These are phyloP conservation scores for Mesorhabditis sp. DNA, from an alignment of 2,888 invertebrate genomes.

Conservation along the genomic window DNA sequence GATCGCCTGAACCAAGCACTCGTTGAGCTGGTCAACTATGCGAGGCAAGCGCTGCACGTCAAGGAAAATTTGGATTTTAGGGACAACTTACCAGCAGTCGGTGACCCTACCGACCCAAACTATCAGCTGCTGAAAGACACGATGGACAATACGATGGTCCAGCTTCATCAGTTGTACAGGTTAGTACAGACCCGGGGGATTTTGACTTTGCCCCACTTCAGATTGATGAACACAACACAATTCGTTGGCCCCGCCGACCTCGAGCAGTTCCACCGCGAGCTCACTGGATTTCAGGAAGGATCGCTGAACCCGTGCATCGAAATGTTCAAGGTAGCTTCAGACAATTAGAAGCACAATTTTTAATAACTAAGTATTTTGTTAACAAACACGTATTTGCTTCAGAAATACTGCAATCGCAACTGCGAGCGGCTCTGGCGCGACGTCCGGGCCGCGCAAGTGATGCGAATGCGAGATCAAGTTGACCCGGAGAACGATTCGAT, in stretches of 20 bases:
- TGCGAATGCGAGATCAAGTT: constrained; percentile 9
- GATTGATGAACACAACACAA: constrained; percentile 18
- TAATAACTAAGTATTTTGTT: not conserved
- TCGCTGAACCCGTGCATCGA: constrained; percentile 51
- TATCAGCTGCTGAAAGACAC: constrained; percentile 33
- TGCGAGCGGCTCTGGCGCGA: constrained; percentile 38
- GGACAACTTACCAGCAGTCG: constrained; percentile 24
- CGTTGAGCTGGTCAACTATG: constrained; percentile 53
- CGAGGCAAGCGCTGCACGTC: constrained; percentile 42
- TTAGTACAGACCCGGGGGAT: constrained; percentile 6
- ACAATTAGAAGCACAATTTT: not conserved
- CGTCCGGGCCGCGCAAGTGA: constrained; percentile 37
- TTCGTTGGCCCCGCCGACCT: constrained; percentile 22
- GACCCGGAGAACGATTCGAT: constrained; percentile 29
- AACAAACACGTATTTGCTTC: constrained; percentile 10
- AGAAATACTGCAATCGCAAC: constrained; percentile 48
- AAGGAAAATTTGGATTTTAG: not conserved
- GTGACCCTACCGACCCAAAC: constrained; percentile 24
- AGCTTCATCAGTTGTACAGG: constrained; percentile 38
- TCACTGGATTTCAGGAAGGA: constrained; percentile 45
- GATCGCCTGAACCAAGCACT: constrained; percentile 50
- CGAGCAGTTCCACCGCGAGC: constrained; percentile 27
- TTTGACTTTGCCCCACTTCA: constrained; percentile 7
- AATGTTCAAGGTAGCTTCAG: constrained; percentile 40
- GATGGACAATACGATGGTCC: constrained; percentile 38